Evolutionary conservation across 2,888 invertebrate genomes (phyloP).

Genomic region (Melanchra persicariae): DNA sequence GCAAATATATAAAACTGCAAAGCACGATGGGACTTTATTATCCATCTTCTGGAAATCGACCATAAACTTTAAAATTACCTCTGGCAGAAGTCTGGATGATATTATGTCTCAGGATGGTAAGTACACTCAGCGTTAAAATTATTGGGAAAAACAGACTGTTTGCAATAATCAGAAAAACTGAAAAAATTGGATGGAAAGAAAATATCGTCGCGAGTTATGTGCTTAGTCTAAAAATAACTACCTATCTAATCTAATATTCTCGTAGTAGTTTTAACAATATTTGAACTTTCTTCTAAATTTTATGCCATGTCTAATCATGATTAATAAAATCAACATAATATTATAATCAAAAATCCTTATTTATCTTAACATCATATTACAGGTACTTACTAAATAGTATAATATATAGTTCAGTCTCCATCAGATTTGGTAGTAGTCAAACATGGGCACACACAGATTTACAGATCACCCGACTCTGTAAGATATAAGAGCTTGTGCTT

Average conservation of each 20-base stretch:
- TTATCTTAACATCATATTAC: no score
- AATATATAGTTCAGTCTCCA: no score
- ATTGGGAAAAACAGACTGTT: not conserved
- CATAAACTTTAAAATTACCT: constrained; percentile 23
- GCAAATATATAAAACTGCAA: not conserved
- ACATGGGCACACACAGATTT: not conserved
- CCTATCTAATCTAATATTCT: not conserved
- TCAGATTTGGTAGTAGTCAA: no score
- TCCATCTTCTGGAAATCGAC: constrained; percentile 2
- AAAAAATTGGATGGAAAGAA: not conserved
- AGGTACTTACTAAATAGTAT: no score
- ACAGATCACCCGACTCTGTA: not conserved
- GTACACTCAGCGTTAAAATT: not conserved
- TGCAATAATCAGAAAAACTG: not conserved
- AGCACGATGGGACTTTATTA: constrained; percentile 11
- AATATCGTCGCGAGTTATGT: no score
- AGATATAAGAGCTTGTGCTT: no score
- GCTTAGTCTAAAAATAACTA: no score
- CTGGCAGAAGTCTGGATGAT: not conserved
- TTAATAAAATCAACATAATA: no score
- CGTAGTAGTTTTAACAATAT: not conserved
- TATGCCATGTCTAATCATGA: no score
- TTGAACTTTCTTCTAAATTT: not conserved
- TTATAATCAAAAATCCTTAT: no score
- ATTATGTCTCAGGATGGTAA: not conserved